Evolutionary conservation across 64 coral and sea anemone genomes (phyloP).

Genomic region (Pocillopora damicornis): DNA sequence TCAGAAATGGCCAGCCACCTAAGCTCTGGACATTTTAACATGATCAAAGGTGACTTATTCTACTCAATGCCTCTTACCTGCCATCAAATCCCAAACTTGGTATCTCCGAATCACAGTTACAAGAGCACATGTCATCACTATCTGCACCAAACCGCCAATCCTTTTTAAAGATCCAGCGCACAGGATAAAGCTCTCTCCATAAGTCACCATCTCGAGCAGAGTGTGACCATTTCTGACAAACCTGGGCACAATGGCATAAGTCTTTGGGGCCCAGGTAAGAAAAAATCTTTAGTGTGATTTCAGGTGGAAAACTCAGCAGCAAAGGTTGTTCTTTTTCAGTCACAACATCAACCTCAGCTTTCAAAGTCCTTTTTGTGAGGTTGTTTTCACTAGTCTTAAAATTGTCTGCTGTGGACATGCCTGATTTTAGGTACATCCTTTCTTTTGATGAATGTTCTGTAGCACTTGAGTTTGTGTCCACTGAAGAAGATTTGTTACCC

Average conservation of each 20-base stretch:
- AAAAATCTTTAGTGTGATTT: slow-evolving; percentile 87
- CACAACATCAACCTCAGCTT: not conserved
- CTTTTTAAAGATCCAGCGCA: slow-evolving; percentile 85
- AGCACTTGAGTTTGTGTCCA: not conserved
- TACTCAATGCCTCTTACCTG: slow-evolving; percentile 10
- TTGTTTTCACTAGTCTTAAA: not conserved
- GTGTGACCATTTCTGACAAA: slow-evolving; percentile 73
- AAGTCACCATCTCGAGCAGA: slow-evolving; percentile 73
- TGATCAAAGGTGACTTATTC: not conserved
- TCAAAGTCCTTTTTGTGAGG: not conserved
- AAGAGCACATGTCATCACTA: slow-evolving; percentile 59
- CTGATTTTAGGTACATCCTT: not conserved
- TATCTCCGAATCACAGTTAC: slow-evolving; percentile 62
- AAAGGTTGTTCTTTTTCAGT: slow-evolving; percentile 1
- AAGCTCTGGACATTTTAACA: not conserved
- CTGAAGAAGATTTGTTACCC: not conserved
- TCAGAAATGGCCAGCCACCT: too few relatives aligned
- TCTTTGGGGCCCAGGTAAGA: slow-evolving; percentile 88
- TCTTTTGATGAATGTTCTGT: slow-evolving; percentile 10
- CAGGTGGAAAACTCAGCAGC: slow-evolving; percentile 60
- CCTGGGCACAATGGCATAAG: slow-evolving; percentile 74
- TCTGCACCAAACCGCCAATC: slow-evolving; percentile 80
- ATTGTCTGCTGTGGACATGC: not conserved
- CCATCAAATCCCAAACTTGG: not conserved
- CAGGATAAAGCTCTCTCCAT: slow-evolving; percentile 87